Base-by-base conservation (phyloP, 2,888 invertebrate species). In the Lepidochrysops patricia region DNA sequence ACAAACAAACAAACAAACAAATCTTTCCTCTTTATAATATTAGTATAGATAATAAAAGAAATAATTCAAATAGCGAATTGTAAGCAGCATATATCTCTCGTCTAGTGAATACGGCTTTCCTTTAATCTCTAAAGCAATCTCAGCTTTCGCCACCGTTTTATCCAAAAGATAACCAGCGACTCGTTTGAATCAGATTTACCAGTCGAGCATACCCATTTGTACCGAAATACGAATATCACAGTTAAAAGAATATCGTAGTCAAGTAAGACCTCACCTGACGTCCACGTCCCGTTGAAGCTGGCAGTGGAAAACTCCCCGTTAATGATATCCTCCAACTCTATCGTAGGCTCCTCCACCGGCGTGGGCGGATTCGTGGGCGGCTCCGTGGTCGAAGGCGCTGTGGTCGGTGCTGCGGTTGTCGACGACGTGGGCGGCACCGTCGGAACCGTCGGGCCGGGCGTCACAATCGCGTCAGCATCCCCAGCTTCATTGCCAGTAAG, bases 251-350 rank as follows among this genome's bases (percentile, higher is more conserved):
- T n/a, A 50, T 50, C 15, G 3, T 19, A 15, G 19, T 19, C 4
- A 48, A 48, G 15, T 9, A 48, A 19, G 9, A 48, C 6, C 76
- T 78, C 83, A 95, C 95, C 95, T 76, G 93, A 92, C 61, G 95
- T 89, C 96, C 96, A 97, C 54, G 94, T 92, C 58, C 94, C 96
- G 79, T 96, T 96, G 78, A 96, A 96, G 48, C 91, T 86, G 62
- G 90, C 89, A 0, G 95, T 90, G 12, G 91, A 82, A 64, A 93
- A 91, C 63, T 90, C 91, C 54, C 95, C 94, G 35, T 87, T 89
- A 15, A 96, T 90, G 68, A 96, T 90, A 68, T 95, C 95, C 62
- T 94, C 93, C 62, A 96, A 86, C 59, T 90, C 90, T 67, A 93
- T 86, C 1, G 66, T 73, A 32, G 64, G 84, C 67, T 66, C 79